Conservation (phyloP, 2,888 invertebrate genomes). For the Neoascia interrupta region DNA sequence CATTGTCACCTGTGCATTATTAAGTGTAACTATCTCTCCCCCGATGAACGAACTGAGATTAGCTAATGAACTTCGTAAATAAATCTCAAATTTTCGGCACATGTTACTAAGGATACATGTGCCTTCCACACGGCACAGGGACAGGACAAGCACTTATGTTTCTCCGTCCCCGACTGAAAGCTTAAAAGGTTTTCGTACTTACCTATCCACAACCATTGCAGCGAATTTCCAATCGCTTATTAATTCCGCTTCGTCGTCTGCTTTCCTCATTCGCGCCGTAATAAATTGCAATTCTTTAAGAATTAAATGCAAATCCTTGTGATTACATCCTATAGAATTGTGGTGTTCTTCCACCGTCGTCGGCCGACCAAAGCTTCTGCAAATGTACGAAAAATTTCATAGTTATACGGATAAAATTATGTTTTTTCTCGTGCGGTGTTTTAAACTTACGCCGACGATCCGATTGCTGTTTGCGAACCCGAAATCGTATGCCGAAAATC, state of each 20-base stretch:
- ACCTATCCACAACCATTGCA: conserved; percentile 98
- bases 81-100: conserved; percentile 38
- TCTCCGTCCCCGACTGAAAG: too few species aligned
- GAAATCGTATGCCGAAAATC: conserved; percentile 90
- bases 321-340: conserved; percentile 85
- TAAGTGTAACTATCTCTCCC: conserved; percentile 57
- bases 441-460: conserved; percentile 83
- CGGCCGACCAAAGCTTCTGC: conserved; percentile 85
- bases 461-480: conserved; percentile 82
- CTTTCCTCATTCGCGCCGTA: conserved; percentile 95
- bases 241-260: conserved; percentile 95
- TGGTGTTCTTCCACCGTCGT: conserved; percentile 88
- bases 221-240: conserved; percentile 99
- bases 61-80: conserved; percentile 57
- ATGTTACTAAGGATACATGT: neutral
- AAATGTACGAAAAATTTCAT: conserved; percentile 18
- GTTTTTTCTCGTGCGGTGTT: neutral
- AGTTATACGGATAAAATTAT: neutral
- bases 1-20: conserved; percentile 45
- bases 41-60: conserved; percentile 46
- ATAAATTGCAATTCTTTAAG: conserved; percentile 96
- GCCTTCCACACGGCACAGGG: neutral
- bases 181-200: conserved; percentile 62
- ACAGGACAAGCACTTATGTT: neutral
- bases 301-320: conserved; percentile 93